Evolutionary conservation across 2,888 invertebrate species (phyloP), one percentile per base, ranked within the genome.

Genomic region (Eubasilissa splendida): DNA sequence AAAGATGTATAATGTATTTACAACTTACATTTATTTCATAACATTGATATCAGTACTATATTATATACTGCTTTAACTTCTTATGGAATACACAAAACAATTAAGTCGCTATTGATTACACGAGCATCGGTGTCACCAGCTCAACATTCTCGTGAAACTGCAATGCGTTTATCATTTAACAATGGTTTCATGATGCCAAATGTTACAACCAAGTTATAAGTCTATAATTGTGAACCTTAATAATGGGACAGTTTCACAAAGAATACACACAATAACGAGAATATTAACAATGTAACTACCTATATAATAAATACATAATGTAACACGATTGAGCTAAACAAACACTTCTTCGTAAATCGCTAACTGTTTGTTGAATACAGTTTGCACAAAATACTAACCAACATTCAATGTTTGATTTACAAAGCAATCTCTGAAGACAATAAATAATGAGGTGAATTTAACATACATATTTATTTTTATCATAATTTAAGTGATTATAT

Each of bases 21-120:
- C 82, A 82, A 42, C 80, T 80, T 82, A 82, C 58, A 70, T 82
- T 80, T 80, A 82, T 82, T 80, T 66, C 58, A 78, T 82, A 82
- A 82, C 82, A 82, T 82, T 80, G 70, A 82, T 82, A 78, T 71
- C 77, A 79, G 66, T 79, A 59, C 58, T 82, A 82, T 31, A 54
- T 82, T 53, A 68, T 82, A 71, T 66, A 80, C 65, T 60, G 59
- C 78, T 63, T 76, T 78, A 74, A 80, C 70, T 80, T 80, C 75
- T 78, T 82, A 82, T 42, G 59, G 60, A 66, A 74, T 78, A 76
- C 78, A 82, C 74, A 79, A 74, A 79, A 78, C 53, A 33, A 59
- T 58, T 42, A 74, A 63, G 12, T 74, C 42, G 4, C 58, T 74
- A 74, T 74, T 4, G 14, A 74, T 56, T 70, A 70, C 50, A 50